phyloP scores from a whole-genome alignment of 2,113 vertebrate species.

The Microcebus jonahi region DNA sequence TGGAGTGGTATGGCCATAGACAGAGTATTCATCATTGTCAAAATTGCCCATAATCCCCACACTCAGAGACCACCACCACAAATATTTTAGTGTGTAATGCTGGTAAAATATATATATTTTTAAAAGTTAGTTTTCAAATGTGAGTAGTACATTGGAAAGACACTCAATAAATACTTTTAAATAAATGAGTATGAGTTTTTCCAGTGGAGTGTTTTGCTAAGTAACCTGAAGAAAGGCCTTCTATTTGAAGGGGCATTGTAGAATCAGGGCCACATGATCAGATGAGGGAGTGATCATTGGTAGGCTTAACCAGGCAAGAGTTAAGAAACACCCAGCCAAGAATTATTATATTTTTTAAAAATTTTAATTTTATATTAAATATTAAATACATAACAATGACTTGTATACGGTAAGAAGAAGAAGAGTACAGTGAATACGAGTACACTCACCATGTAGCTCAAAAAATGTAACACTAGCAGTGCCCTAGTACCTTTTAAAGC shows the following conservation, averaged over 20 bases:
- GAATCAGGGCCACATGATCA: background rate
- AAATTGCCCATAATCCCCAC: background rate
- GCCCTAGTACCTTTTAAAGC: background rate
- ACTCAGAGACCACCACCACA: background rate
- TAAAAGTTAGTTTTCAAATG: background rate
- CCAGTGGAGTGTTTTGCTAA: background rate
- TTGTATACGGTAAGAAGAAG: background rate
- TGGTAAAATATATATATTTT: background rate
- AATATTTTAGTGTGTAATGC: background rate
- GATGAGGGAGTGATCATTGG: background rate
- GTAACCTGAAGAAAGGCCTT: background rate
- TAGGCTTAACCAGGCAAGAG: background rate
- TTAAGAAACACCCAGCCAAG: background rate
- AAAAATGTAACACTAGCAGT: background rate
- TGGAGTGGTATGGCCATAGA: no score
- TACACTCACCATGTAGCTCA: background rate
- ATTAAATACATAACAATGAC: background rate
- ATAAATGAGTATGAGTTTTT: background rate
- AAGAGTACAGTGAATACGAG: background rate
- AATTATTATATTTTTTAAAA: background rate
- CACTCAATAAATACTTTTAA: background rate
- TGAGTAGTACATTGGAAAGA: background rate
- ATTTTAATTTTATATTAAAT: background rate
- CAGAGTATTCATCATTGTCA: background rate
- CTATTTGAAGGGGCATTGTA: background rate